Evolutionary conservation across 92 coral and sea anemone genomes (phyloP), one percentile per base, ranked within the genome.

Genomic region (Diadumene lineata): DNA sequence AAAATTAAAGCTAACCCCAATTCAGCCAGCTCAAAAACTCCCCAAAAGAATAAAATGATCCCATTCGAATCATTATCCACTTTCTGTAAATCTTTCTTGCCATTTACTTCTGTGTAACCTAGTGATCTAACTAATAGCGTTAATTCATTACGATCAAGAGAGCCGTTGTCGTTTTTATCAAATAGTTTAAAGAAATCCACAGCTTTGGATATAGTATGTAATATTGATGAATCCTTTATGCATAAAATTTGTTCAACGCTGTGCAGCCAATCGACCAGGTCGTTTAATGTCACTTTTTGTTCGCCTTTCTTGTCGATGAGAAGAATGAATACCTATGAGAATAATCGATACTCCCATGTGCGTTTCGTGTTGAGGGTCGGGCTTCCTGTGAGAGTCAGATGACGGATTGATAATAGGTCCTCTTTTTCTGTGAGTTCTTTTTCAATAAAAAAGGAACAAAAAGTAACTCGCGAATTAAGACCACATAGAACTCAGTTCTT

Each of bases 21-120:
- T 88, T 85, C 53, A 89, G 32, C 93, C 93, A 89, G 13, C 60
- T 79, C 27, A 85, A 77, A 69, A 89, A 89, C 46, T 89, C 93
- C 90, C 82, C 81, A 63, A 89, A 89, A 0, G 90, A n/a, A n/a
- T n/a, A n/a, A 89, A 31, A 89, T 78, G 31, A 76, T 83, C n/a
- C 93, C 93, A 68, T 82, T 77, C 19, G 79, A 79, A 56, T 81
- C 80, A 34, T 69, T 29, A 77, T 89, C 90, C 85, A 89, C 65
- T 15, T 38, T 69, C 11, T 71, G 43, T 18, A 89, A 89, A 15
- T 79, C 81, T 61, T 81, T 60, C 24, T 89, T 90, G 73, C 67
- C 56, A 22, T 89, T 58, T 1, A 67, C 46, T 27, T 66, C 63
- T 13, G 62, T 33, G 46, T 70, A 73, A 2, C 93, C 93, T 38